Evolutionary conservation across 2,888 invertebrate genomes (phyloP).

Genomic region (Timandra comae): DNA sequence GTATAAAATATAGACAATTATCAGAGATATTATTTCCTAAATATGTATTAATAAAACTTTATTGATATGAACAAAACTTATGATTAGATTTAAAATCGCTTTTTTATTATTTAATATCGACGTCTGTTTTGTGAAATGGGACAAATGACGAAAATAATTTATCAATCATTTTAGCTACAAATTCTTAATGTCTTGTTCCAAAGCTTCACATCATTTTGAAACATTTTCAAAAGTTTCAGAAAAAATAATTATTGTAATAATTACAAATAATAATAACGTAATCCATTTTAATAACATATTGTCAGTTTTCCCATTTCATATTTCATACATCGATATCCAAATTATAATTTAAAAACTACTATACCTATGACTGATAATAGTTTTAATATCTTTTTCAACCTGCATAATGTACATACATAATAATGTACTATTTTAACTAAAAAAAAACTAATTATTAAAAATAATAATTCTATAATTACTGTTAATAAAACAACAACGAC

Average conservation of each 20-base stretch:
- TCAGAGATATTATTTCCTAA: conserved; percentile 10
- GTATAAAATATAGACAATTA: conserved; percentile 14
- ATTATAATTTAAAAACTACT: conserved; percentile 28
- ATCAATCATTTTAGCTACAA: no score
- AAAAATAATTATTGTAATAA: no score
- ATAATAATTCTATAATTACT: conserved; percentile 31
- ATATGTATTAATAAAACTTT: conserved; percentile 11
- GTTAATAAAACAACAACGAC: conserved; percentile 66
- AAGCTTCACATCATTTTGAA: no score
- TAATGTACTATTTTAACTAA: conserved; percentile 33
- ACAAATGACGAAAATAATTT: no score
- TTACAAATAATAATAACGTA: no score
- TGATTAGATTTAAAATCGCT: conserved; percentile 25
- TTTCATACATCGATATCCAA: no score
- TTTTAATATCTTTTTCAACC: conserved; percentile 42
- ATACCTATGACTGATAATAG: conserved; percentile 67
- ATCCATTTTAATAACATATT: no score
- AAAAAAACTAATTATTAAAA: conserved; percentile 28
- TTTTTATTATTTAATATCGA: conserved; percentile 12
- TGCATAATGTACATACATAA: conserved; percentile 36
- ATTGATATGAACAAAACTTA: conserved; percentile 24
- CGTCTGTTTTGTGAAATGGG: no score
- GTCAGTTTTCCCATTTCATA: no score
- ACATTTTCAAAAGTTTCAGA: no score
- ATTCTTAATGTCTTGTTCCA: no score